Evolutionary conservation across 2,113 vertebrate species (phyloP).

Genomic region (Pseudolaguvia tuberculata): DNA sequence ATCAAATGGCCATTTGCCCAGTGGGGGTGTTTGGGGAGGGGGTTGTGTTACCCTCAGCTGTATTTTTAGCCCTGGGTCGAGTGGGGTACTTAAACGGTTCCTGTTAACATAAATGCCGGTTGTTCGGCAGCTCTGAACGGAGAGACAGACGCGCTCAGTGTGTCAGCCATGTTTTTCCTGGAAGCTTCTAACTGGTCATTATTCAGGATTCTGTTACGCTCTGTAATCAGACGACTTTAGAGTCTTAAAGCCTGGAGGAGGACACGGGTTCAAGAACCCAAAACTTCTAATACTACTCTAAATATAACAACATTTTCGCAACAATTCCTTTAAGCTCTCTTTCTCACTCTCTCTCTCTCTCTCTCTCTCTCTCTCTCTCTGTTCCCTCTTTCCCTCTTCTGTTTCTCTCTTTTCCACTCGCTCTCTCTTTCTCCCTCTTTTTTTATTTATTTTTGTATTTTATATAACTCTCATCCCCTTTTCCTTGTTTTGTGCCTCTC

Average conservation of each 20-base stretch:
- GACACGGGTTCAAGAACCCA: neutral
- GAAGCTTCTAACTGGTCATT: conserved; percentile 13
- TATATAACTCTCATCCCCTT: neutral
- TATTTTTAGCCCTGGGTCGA: conserved; percentile 6
- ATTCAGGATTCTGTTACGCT: conserved; percentile 21
- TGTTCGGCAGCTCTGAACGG: neutral
- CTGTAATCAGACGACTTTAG: conserved; percentile 4
- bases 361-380: neutral
- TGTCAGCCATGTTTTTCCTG: conserved; percentile 2
- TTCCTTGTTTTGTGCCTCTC: neutral
- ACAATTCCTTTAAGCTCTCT: neutral
- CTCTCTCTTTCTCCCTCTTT: too few species aligned
- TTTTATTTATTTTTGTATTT: too few species aligned
- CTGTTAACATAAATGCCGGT: too few species aligned
- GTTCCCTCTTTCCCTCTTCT: neutral
- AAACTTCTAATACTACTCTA: conserved; percentile 17
- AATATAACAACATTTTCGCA: neutral
- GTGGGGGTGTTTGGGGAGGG: neutral
- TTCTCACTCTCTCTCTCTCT: neutral
- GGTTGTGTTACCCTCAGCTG: neutral
- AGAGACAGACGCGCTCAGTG: neutral
- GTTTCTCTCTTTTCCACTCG: too few species aligned
- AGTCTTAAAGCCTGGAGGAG: neutral
- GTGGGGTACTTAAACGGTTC: neutral
- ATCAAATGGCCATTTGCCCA: neutral